These are phyloP conservation scores for Hemistola chrysoprasaria DNA, from an alignment of 2,888 invertebrate species.

Conservation along the genomic window DNA sequence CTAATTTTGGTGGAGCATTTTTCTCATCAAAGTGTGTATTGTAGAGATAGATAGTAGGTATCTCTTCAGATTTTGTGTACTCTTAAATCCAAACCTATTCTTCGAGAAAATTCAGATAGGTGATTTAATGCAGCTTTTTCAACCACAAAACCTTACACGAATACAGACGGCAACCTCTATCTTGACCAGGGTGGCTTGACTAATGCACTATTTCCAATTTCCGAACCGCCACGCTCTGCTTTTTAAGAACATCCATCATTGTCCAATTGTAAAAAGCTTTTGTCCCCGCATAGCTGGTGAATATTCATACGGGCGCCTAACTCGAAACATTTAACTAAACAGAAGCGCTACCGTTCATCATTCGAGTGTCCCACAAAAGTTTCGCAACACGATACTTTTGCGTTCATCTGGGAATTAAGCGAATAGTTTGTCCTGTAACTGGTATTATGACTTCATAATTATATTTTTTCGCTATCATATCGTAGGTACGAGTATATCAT, in stretches of 20 bases:
- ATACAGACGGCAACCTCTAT: conserved; percentile 1
- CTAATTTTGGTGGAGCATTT: too few species aligned
- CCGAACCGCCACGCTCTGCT: conserved; percentile 59
- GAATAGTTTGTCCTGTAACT: conserved; percentile 10
- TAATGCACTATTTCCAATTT: conserved; percentile 75
- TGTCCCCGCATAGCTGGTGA: conserved; percentile 44
- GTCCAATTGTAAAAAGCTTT: conserved; percentile 66
- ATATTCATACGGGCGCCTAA: conserved; percentile 50
- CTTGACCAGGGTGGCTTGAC: conserved; percentile 6
- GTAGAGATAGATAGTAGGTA: too few species aligned
- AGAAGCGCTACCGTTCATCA: conserved; percentile 29
- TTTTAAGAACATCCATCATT: conserved; percentile 74
- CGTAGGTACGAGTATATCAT: too few species aligned
- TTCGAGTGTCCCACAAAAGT: conserved; percentile 27
- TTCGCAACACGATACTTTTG: conserved; percentile 28
- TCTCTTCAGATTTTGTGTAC: too few species aligned
- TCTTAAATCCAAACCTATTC: too few species aligned
- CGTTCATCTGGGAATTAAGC: conserved; percentile 16
- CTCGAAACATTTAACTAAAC: conserved; percentile 43
- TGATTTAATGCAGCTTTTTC: too few species aligned
- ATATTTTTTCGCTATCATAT: too few species aligned
- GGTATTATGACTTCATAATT: too few species aligned
- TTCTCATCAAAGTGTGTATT: too few species aligned
- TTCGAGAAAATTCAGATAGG: too few species aligned
- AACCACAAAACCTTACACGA: conserved; percentile 2